Evolutionary conservation across 2,797 vertebrate species (phyloP).

Genomic region (Enteromius afrohamiltoni): DNA sequence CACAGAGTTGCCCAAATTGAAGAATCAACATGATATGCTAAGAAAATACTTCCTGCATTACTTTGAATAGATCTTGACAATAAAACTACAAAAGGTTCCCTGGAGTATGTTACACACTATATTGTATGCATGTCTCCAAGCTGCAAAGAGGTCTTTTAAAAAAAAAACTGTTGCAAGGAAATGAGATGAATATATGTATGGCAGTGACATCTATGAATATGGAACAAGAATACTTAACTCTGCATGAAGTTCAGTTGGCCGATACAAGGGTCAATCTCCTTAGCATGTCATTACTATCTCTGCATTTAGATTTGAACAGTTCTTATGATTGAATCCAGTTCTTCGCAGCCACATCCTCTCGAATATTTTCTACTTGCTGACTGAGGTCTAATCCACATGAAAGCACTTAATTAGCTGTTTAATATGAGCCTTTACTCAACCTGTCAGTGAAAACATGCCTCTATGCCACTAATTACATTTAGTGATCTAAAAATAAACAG

Average conservation of each 20-base stretch:
- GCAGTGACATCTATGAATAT: conserved; percentile 43
- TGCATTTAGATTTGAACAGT: conserved; percentile 27
- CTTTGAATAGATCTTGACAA: conserved; percentile 7
- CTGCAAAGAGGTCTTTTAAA: conserved; percentile 32
- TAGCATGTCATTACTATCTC: conserved; percentile 37
- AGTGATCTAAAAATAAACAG: conserved; percentile 24
- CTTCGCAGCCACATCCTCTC: not conserved
- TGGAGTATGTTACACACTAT: conserved; percentile 7
- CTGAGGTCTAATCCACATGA: conserved; percentile 37
- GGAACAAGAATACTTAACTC: conserved; percentile 43
- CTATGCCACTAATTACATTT: conserved; percentile 42
- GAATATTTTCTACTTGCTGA: not conserved
- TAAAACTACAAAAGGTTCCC: conserved; percentile 8
- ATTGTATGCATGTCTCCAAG: conserved; percentile 28
- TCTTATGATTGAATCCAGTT: conserved; percentile 2
- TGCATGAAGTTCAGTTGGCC: conserved; percentile 34
- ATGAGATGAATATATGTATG: conserved; percentile 53
- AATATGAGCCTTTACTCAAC: conserved; percentile 31
- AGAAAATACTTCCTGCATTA: conserved; percentile 22
- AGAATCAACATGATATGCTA: not conserved
- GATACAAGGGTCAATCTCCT: conserved; percentile 14
- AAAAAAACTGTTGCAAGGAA: conserved; percentile 35
- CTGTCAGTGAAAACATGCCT: conserved; percentile 33
- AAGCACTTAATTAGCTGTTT: conserved; percentile 28
- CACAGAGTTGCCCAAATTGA: not conserved